These are phyloP conservation scores for Epinephelus lanceolatus DNA, from an alignment of 2,113 vertebrate genomes.

Conservation along the genomic window DNA sequence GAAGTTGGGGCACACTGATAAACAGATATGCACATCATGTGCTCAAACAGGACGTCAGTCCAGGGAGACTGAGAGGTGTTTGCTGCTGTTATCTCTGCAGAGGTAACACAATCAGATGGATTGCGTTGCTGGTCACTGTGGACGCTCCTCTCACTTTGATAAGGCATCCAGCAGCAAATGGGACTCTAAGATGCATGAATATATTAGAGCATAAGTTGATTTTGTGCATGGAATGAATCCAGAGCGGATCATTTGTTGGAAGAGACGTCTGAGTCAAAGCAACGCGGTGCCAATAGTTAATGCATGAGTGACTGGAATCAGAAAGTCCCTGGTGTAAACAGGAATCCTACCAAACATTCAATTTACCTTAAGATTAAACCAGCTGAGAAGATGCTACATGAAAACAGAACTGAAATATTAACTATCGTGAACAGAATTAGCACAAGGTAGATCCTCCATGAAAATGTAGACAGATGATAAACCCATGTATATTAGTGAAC, in stretches of 20 bases:
- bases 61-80: not conserved
- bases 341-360: not conserved
- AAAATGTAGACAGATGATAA: not conserved
- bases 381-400: not conserved
- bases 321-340: conserved; percentile 12
- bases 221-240: conserved; percentile 37
- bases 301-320: not conserved
- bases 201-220: conserved; percentile 18
- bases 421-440: not conserved
- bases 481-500: not conserved
- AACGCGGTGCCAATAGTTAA: conserved; percentile 32
- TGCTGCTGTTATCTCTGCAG: not conserved
- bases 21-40: conserved; percentile 17
- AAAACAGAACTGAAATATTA: conserved; percentile 12
- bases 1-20: conserved; percentile 8
- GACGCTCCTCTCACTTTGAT: conserved; percentile 20
- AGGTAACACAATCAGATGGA: conserved; percentile 26
- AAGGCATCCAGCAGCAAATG: conserved; percentile 17
- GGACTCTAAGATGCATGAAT: conserved; percentile 16
- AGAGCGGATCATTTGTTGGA: conserved; percentile 18
- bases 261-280: conserved; percentile 21
- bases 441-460: not conserved
- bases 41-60: conserved; percentile 9
- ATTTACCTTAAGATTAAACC: conserved; percentile 28
- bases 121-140: not conserved